phyloP scores from a whole-genome alignment of 2,888 invertebrate species.

The Drosophila fungiperda region DNA sequence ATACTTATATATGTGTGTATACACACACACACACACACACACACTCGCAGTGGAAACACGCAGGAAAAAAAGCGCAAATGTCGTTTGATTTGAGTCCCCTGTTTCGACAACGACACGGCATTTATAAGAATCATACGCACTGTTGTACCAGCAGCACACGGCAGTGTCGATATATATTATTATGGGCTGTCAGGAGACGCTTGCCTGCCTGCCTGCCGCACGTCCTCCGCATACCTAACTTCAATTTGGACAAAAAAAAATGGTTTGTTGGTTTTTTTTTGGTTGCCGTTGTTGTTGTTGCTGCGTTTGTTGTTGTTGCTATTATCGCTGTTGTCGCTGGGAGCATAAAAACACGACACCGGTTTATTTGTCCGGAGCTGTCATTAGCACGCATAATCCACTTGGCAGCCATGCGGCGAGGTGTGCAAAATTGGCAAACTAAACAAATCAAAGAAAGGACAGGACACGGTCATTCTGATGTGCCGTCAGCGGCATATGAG shows the following conservation, averaged over 20 bases:
- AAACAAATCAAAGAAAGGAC: constrained; percentile 68
- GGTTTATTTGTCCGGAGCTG: constrained; percentile 53
- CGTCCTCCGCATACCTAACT: constrained; percentile 66
- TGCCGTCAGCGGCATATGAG: constrained; percentile 28
- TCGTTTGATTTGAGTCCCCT: constrained; percentile 67
- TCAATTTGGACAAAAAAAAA: constrained; percentile 74
- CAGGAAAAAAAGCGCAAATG: constrained; percentile 65
- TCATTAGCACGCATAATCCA: constrained; percentile 78
- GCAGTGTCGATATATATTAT: constrained; percentile 75
- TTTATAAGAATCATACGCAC: constrained; percentile 80
- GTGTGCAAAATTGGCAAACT: constrained; percentile 64
- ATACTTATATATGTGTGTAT: neutral
- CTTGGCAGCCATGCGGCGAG: constrained; percentile 56
- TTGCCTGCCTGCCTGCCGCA: constrained; percentile 32
- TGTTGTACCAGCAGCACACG: constrained; percentile 72
- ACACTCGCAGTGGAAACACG: constrained; percentile 11
- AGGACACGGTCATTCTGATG: constrained; percentile 52
- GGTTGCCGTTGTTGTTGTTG: constrained; percentile 3
- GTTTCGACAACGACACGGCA: constrained; percentile 74
- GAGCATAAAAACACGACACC: constrained; percentile 57
- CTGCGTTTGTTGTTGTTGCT: constrained; percentile 13
- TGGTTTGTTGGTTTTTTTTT: constrained; percentile 29
- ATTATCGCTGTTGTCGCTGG: constrained; percentile 18
- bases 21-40: constrained; percentile 13
- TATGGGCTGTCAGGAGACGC: constrained; percentile 62